Percentiles rank a stretch among this genome's conserved stretches.
Conservation (phyloP, 2,797 vertebrate species). For the Sylvia borin region DNA sequence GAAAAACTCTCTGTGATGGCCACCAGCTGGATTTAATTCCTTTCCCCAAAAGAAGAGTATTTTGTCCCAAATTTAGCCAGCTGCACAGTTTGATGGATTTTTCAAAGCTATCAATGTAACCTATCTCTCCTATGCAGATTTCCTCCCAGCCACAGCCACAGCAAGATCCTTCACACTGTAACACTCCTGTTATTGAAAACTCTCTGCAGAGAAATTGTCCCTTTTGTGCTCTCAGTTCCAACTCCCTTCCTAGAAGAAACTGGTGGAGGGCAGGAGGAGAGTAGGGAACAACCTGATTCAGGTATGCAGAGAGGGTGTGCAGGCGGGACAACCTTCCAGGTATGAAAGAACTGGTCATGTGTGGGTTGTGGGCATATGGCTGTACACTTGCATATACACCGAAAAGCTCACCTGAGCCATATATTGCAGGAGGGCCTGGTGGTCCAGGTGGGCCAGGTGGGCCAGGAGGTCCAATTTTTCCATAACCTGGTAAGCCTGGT, state of each 20-base stretch:
- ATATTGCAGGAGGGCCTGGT: conserved; percentile 77
- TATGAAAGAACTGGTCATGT: not conserved
- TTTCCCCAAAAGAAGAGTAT: not conserved
- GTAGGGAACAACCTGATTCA: not conserved
- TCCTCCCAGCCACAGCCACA: not conserved
- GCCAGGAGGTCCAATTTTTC: conserved; percentile 84
- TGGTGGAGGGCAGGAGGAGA: not conserved
- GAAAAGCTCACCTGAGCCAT: conserved; percentile 79
- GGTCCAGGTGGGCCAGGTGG: conserved; percentile 85
- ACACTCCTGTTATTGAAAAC: not conserved
- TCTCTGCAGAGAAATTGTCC: not conserved
- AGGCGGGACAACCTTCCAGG: not conserved
- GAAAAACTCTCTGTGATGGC: not conserved
- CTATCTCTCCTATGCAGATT: not conserved
- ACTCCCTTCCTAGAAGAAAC: not conserved
- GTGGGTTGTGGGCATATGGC: rapidly evolving
- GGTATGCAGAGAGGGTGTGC: too few relatives aligned
- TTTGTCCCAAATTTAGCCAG: not conserved
- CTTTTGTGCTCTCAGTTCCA: not conserved
- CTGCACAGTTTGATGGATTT: not conserved
- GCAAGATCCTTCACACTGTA: not conserved
- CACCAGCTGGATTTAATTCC: not conserved
- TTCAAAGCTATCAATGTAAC: not conserved
- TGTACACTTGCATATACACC: rapidly evolving
- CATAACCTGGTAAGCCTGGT: conserved; percentile 87